Evolutionary conservation across 2,888 invertebrate species (phyloP).

Genomic region (Magallana nippona): DNA sequence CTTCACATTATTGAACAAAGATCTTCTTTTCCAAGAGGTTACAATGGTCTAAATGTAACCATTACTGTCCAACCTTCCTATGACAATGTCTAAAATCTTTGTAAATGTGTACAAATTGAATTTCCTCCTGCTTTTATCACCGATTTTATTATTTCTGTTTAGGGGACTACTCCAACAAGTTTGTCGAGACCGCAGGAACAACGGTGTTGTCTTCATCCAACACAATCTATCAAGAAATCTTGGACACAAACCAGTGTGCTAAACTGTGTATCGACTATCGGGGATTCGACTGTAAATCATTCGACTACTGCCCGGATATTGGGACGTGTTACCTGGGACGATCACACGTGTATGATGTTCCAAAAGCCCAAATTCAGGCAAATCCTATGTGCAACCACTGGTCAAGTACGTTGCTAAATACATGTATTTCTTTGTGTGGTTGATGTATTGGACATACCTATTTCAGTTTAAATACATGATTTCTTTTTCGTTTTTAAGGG

Average conservation of each 20-base stretch:
- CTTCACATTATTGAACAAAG: no score
- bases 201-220: conserved; percentile 65
- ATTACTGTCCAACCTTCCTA: no score
- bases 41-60: no score
- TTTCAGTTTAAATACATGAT: no score
- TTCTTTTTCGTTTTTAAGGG: conserved; percentile 52
- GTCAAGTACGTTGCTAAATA: conserved; percentile 63
- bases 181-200: conserved; percentile 59
- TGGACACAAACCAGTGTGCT: conserved; percentile 65
- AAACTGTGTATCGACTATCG: conserved; percentile 67
- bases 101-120: no score
- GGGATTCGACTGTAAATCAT: conserved; percentile 69
- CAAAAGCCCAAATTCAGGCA: conserved; percentile 57
- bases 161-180: conserved; percentile 67
- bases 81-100: no score
- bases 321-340: conserved; percentile 68
- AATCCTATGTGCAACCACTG: conserved; percentile 68
- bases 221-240: conserved; percentile 69
- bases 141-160: neutral
- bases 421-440: neutral
- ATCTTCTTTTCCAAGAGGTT: no score
- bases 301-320: conserved; percentile 69
- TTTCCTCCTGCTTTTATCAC: no score
- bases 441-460: neutral
- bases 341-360: conserved; percentile 66